phyloP scores from a whole-genome alignment of 2,888 invertebrate genomes.

The Sinelater perroti region DNA sequence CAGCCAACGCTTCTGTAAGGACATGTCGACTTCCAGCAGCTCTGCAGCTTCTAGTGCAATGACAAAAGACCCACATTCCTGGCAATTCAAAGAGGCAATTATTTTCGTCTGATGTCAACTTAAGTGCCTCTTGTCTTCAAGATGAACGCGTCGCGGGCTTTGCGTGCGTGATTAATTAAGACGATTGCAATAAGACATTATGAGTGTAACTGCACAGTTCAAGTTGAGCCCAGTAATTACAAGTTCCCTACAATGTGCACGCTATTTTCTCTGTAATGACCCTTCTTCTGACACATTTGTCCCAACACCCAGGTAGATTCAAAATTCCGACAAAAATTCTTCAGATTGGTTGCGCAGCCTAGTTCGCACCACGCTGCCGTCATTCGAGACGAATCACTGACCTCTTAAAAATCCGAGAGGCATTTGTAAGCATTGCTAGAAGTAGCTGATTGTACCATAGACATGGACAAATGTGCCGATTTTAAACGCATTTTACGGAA shows the following conservation, averaged over 20 bases:
- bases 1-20: constrained; percentile 1
- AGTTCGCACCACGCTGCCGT: too few relatives aligned
- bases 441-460: not conserved
- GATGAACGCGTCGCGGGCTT: constrained; percentile 14
- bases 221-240: not conserved
- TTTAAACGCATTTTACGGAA: too few relatives aligned
- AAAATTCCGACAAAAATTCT: too few relatives aligned
- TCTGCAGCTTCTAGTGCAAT: constrained; percentile 13
- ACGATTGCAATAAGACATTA: constrained; percentile 11
- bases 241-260: too few relatives aligned
- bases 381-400: too few relatives aligned
- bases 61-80: constrained; percentile 27
- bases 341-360: too few relatives aligned
- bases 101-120: constrained; percentile 25
- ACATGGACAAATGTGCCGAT: too few relatives aligned
- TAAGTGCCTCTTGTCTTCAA: constrained; percentile 23
- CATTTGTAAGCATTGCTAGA: too few relatives aligned
- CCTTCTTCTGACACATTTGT: too few relatives aligned
- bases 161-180: constrained; percentile 24
- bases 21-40: constrained; percentile 6
- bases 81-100: constrained; percentile 30
- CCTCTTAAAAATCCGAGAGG: too few relatives aligned
- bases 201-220: not conserved
- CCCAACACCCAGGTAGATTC: too few relatives aligned
- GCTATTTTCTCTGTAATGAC: too few relatives aligned